A percentile compares a stretch with the other conserved stretches of the same genome.
These are phyloP conservation scores for Atherinomorus stipes DNA, from an alignment of 2,113 vertebrate genomes.

Conservation along the genomic window DNA sequence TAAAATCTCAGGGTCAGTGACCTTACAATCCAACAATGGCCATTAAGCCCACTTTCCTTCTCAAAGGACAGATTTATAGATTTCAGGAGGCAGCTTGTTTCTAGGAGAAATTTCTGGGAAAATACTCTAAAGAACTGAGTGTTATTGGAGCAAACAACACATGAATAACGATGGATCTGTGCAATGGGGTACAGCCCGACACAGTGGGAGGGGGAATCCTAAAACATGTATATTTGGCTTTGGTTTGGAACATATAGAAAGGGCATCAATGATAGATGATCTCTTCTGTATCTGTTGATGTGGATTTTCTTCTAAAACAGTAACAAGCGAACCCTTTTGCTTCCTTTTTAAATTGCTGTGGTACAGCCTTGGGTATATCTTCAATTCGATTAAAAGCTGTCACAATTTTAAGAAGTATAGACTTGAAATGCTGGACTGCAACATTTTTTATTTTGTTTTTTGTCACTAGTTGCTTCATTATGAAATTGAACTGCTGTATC, in stretches of 20 bases:
- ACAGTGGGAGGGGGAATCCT: conserved; percentile 41
- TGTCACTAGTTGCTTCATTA: conserved; percentile 16
- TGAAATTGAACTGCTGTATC: conserved; percentile 20
- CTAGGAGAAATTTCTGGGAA: no score
- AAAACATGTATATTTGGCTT: conserved; percentile 67
- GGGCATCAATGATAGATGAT: conserved; percentile 56
- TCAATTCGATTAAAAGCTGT: conserved; percentile 21
- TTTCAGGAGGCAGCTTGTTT: background rate
- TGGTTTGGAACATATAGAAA: conserved; percentile 50
- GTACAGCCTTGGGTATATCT: background rate
- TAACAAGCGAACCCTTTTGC: background rate
- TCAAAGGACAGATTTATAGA: conserved; percentile 7
- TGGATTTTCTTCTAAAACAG: conserved; percentile 9
- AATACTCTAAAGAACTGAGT: no score
- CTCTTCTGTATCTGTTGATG: conserved; percentile 30
- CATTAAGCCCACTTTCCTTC: conserved; percentile 9
- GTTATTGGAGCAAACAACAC: no score
- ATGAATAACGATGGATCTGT: no score
- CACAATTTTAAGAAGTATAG: background rate
- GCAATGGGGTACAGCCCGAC: conserved; percentile 14
- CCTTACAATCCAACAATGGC: conserved; percentile 1
- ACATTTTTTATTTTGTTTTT: conserved; percentile 20
- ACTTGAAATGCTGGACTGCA: conserved; percentile 12
- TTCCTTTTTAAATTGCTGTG: background rate
- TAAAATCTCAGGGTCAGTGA: background rate